These are phyloP conservation scores for Psittacula cyanocephala DNA, from an alignment of 2,113 vertebrate genomes.

Conservation along the genomic window DNA sequence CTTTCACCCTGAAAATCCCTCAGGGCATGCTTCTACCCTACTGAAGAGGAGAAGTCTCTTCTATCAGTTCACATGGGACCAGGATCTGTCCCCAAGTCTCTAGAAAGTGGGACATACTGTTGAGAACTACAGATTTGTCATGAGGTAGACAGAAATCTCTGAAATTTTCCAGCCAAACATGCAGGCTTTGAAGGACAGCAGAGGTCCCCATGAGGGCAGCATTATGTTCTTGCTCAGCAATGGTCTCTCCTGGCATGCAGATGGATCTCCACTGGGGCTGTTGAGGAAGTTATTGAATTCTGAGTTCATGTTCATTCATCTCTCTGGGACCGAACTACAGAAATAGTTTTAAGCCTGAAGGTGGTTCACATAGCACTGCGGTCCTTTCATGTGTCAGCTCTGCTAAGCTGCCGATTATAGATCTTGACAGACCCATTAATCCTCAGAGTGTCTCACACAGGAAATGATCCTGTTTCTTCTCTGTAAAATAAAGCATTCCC, in stretches of 20 bases:
- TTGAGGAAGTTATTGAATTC: neutral
- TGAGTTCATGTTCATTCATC: neutral
- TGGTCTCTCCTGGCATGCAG: neutral
- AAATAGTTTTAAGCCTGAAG: neutral
- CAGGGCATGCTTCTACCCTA: neutral
- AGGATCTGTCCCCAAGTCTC: neutral
- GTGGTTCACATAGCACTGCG: neutral
- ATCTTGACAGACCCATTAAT: constrained; percentile 41
- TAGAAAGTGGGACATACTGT: neutral
- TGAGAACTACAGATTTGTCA: neutral
- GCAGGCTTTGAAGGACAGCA: neutral
- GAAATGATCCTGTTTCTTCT: neutral
- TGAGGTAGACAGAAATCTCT: neutral
- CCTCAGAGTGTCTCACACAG: neutral
- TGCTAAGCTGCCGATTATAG: neutral
- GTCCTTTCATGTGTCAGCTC: constrained; percentile 14
- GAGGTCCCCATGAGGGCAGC: fast-evolving
- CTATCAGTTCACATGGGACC: neutral
- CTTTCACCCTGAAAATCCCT: neutral
- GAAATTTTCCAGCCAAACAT: neutral
- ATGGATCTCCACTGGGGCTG: neutral
- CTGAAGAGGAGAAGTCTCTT: neutral
- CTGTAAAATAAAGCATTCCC: neutral
- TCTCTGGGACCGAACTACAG: neutral
- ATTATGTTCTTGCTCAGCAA: neutral